Base-by-base conservation (phyloP, 1,140 invertebrate species). In the Mycetomoellerius zeteki region DNA sequence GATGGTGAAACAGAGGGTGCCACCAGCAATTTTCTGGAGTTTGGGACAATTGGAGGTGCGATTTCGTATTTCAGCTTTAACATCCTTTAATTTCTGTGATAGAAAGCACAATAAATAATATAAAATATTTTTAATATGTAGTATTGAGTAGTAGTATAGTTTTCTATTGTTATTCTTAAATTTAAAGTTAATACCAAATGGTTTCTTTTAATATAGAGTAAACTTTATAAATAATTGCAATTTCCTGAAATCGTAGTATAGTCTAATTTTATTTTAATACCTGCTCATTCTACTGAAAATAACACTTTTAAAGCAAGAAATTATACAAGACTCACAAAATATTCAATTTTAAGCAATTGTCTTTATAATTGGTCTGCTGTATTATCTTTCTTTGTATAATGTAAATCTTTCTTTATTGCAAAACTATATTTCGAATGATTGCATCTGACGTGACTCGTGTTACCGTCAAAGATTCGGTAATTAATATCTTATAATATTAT, bases 1-100 rank as follows among this genome's bases (percentile, higher is more conserved):
- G n/a, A 27, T 16, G 43, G 14, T 58, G 12, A 0, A 56, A 24
- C 21, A 89, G 88, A 89, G 71, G 88, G 88, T 77, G 71, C 87
- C 87, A 89, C 82, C 14, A 24, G 76, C 12, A 24, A 37, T 56
- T 16, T 71, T 58, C 16, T 81, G 5, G 33, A 56, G 14, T 81
- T 37, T n/a, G 30, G 30, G 30, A 30, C 30, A 30, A 30, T 30
- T 30, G 16, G 30, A n/a, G 8, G 30, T 88, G n/a, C 6, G 2
- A n/a, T 12, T 24, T 30, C 33, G 12, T n/a, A 21, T 33, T 65
- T 30, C 8, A 24, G 24, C 24, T n/a, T 1, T 5, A 12, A 16
- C 10, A 43, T 7, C 0, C 12, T 33, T 0, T n/a, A 8, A 33
- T 16, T 47, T 14, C 0, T 24, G 24, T 14, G 5, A 47, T 21